phyloP scores from a whole-genome alignment of 2,113 vertebrate species.

The Cygnus atratus region DNA sequence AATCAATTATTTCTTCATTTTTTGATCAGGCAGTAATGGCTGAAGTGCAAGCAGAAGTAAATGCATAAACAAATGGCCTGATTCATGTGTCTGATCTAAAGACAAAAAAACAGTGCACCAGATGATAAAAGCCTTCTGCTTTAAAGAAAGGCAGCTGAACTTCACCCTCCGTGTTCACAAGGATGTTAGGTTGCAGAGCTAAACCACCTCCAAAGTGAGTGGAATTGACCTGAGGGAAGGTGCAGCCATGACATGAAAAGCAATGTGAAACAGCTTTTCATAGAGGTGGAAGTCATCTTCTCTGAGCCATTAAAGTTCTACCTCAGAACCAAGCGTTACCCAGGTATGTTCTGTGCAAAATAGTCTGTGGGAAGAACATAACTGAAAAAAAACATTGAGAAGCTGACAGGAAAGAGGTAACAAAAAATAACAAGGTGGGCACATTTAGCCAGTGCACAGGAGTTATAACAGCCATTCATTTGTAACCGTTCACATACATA shows the following conservation, averaged over 20 bases:
- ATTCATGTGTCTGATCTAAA: background rate
- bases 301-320: background rate
- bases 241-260: background rate
- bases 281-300: background rate
- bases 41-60: background rate
- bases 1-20: background rate
- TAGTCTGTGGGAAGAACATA: background rate
- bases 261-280: background rate
- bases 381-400: background rate
- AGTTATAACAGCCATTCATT: background rate
- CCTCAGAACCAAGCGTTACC: background rate
- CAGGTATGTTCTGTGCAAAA: background rate
- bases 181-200: background rate
- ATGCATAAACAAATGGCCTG: background rate
- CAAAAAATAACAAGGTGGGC: background rate
- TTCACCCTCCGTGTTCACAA: background rate
- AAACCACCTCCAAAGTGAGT: background rate
- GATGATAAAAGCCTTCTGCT: background rate
- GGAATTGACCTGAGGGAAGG: background rate
- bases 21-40: background rate
- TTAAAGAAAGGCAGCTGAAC: background rate
- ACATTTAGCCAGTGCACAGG: background rate
- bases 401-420: background rate
- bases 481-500: background rate
- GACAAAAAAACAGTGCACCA: background rate